Evolutionary conservation across 1,140 invertebrate species (phyloP).

Genomic region (Drosophila ficusphila): DNA sequence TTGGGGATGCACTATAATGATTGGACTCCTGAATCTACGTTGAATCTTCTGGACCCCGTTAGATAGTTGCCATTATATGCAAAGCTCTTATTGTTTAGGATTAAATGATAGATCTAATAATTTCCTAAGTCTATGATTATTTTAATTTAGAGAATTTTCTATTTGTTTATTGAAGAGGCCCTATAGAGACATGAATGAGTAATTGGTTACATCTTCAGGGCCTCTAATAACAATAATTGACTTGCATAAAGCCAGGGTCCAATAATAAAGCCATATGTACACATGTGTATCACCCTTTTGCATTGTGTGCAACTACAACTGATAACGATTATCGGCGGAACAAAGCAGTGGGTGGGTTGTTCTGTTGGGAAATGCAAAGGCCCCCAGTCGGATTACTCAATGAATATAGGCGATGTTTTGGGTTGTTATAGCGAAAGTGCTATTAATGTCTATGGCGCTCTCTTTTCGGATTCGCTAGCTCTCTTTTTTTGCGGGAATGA

Average conservation of each 20-base stretch:
- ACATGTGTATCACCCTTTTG: neutral
- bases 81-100: too few species aligned
- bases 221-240: neutral
- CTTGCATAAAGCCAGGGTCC: too few species aligned
- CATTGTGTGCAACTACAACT: conserved; percentile 27
- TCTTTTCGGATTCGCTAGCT: neutral
- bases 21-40: too few species aligned
- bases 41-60: too few species aligned
- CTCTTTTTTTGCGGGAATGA: conserved; percentile 34
- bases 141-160: neutral
- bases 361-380: conserved; percentile 16
- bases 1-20: neutral
- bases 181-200: neutral
- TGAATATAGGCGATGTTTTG: conserved; percentile 40
- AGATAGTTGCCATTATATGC: too few species aligned
- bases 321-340: conserved; percentile 52
- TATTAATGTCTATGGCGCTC: conserved; percentile 47
- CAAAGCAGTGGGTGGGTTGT: neutral
- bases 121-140: too few species aligned
- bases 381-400: conserved; percentile 51
- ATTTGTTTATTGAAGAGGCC: neutral
- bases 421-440: conserved; percentile 67
- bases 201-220: too few species aligned
- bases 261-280: neutral
- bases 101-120: too few species aligned